Base-by-base conservation (phyloP, 2,888 invertebrate genomes). In the Helicoverpa assulta region DNA sequence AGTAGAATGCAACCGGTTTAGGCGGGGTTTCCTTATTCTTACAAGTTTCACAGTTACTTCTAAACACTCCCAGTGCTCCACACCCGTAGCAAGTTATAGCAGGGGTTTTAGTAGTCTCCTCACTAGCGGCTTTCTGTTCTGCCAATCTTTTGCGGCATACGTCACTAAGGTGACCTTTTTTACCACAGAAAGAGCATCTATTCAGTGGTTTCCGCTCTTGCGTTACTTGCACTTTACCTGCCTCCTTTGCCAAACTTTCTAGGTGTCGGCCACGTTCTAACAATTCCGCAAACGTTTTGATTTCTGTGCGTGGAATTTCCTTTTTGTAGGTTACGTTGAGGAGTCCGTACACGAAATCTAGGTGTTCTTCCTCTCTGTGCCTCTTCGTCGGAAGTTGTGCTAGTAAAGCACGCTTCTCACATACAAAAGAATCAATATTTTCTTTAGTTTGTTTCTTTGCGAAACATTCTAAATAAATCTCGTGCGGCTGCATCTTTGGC, bases 21-120 rank as follows among this genome's bases (percentile, higher is more conserved):
- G 64, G 57, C 14, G 51, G 51, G 16, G 64, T 58, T 12, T 66
- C 37, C 40, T 72, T 47, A 1, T 7, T 43, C 10, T 71, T 62
- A 47, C 73, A 73, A 1, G 66, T 62, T 8, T 47, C 16, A 54
- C 70, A 73, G 12, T 56, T 69, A 16, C 61, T 65, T 21, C 65
- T 40, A 14, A 57, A 60, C 0, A 73, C 65, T 1, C 65, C 65
- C 2, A 59, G 66, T 33, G 70, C 37, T 19, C 69, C 73, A 55
- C 66, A 67, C 12, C 66, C 69, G 47, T 70, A 60, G 37, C 63
- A 67, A 1, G 19, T 61, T 7, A 67, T 67, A 4, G 14, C 21
- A 5, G 56, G 50, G 2, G 8, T 50, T 51, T 54, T 53, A 1
- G n/a, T 29, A 1, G 10, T 12, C 1, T 19, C n/a, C 5, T 40